Evolutionary conservation across 2,797 vertebrate genomes (phyloP).

Genomic region (Cirrhinus mrigala): DNA sequence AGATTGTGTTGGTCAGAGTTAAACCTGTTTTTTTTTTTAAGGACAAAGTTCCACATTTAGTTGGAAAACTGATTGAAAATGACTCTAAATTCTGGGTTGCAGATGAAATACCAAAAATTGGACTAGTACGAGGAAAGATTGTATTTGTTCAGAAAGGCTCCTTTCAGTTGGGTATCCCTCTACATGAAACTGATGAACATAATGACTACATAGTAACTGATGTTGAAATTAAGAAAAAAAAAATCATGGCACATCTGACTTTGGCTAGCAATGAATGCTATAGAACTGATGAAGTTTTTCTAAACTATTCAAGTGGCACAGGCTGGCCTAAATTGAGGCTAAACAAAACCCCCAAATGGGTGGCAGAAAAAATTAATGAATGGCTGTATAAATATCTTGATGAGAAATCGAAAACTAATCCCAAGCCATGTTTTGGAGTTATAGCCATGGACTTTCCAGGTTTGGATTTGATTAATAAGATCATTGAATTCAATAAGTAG

Average conservation of each 20-base stretch:
- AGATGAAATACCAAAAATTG: conserved; percentile 61
- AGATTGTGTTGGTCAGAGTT: conserved; percentile 64
- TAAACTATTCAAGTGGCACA: conserved; percentile 68
- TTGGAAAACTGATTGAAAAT: conserved; percentile 55
- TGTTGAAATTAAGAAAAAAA: conserved; percentile 63
- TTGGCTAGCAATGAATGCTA: conserved; percentile 52
- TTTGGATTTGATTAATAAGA: conserved; percentile 68
- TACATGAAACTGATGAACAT: conserved; percentile 59
- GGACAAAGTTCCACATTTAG: conserved; percentile 51
- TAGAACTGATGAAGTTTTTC: conserved; percentile 51
- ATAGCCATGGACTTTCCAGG: conserved; percentile 73
- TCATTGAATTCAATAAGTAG: conserved; percentile 64
- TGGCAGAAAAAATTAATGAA: conserved; percentile 69
- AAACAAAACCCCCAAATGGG: conserved; percentile 68
- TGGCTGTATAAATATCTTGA: conserved; percentile 66
- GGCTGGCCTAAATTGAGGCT: conserved; percentile 67
- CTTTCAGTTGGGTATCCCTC: conserved; percentile 65
- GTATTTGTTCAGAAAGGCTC: conserved; percentile 67
- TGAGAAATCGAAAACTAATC: background rate
- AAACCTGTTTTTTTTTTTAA: conserved; percentile 59
- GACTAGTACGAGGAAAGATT: conserved; percentile 69
- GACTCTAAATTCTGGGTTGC: conserved; percentile 60
- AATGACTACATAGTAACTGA: conserved; percentile 56
- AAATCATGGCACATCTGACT: conserved; percentile 57
- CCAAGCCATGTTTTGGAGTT: conserved; percentile 65